These are phyloP conservation scores for Dendrolimus pini DNA, from an alignment of 2,888 invertebrate genomes.

Conservation along the genomic window DNA sequence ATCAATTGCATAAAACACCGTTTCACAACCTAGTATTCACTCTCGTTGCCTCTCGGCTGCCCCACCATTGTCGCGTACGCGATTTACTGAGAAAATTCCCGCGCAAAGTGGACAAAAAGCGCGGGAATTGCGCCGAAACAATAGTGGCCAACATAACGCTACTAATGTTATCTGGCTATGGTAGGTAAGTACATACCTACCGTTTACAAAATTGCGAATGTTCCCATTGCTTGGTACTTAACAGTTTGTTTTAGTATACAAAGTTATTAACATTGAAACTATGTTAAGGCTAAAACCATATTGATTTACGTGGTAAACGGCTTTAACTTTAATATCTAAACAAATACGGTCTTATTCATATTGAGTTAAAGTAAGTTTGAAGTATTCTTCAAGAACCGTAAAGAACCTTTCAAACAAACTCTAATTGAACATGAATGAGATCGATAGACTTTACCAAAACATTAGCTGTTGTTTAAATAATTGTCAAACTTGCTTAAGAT, in stretches of 20 bases:
- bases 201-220: constrained; percentile 56
- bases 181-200: constrained; percentile 24
- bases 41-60: constrained; percentile 54
- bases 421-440: no score
- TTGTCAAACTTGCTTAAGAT: no score
- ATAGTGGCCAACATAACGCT: constrained; percentile 71
- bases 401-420: no score
- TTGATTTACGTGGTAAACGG: no score
- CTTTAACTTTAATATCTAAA: no score
- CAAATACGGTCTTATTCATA: no score
- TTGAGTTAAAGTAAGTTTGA: no score
- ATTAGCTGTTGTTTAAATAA: no score
- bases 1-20: constrained; percentile 51
- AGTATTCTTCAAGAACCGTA: no score
- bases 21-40: constrained; percentile 69
- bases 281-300: no score
- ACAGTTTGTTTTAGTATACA: constrained; percentile 7
- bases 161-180: constrained; percentile 62
- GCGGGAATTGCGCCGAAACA: constrained; percentile 65
- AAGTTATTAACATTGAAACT: no score
- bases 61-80: constrained; percentile 67
- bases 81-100: constrained; percentile 73
- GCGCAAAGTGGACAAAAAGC: constrained; percentile 68
- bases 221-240: constrained; percentile 50
- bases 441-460: no score